A percentile compares a stretch with the other conserved stretches of the same genome.
These are phyloP conservation scores for Microplitis mediator DNA, from an alignment of 1,140 invertebrate genomes.

Conservation along the genomic window DNA sequence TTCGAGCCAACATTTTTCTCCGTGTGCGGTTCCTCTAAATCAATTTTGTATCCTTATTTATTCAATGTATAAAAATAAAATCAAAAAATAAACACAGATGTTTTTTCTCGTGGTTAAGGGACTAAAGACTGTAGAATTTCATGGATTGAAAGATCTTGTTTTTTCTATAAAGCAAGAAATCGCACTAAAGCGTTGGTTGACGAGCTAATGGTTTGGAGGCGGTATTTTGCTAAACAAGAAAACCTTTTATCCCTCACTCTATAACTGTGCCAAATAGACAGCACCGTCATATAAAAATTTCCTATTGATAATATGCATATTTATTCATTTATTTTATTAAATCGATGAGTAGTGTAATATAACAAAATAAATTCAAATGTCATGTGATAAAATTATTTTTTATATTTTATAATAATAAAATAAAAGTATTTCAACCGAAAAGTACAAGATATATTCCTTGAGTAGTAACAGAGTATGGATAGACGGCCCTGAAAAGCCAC, in stretches of 20 bases:
- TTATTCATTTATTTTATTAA: too few relatives aligned
- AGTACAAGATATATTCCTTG: background rate
- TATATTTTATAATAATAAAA: background rate
- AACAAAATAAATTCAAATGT: constrained; percentile 25
- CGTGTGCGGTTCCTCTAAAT: too few relatives aligned
- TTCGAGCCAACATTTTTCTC: too few relatives aligned
- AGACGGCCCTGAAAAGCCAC: constrained; percentile 45
- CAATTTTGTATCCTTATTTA: too few relatives aligned
- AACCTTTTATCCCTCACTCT: constrained; percentile 58
- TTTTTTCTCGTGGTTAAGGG: constrained; percentile 2
- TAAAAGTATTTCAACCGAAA: background rate
- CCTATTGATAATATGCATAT: too few relatives aligned
- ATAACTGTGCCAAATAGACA: constrained; percentile 29
- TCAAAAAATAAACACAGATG: too few relatives aligned
- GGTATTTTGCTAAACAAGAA: constrained; percentile 62
- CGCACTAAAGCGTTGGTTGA: constrained; percentile 51
- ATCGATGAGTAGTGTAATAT: too few relatives aligned
- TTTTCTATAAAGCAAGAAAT: constrained; percentile 46
- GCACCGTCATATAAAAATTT: too few relatives aligned
- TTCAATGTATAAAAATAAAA: too few relatives aligned
- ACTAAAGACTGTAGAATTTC: constrained; percentile 8
- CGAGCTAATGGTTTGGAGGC: constrained; percentile 58
- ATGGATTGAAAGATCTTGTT: constrained; percentile 24
- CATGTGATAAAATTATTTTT: constrained; percentile 28
- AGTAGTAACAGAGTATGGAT: constrained; percentile 18